Conservation (phyloP, 2,113 vertebrate species). For the Promerops cafer region DNA sequence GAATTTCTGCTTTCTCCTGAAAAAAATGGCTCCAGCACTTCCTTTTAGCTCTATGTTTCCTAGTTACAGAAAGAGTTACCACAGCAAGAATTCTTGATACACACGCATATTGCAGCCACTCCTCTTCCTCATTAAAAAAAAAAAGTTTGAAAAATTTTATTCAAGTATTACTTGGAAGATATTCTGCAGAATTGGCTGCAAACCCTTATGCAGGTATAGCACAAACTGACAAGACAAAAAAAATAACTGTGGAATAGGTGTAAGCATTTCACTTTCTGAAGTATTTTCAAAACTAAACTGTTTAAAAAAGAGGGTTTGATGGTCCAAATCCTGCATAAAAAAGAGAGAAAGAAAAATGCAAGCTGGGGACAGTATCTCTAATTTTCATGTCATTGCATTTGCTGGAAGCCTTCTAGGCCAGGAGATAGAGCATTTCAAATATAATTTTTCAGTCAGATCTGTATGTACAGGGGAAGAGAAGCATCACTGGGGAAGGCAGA, state of each 20-base stretch:
- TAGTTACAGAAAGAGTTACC: not conserved
- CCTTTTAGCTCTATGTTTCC: not conserved
- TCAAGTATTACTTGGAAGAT: not conserved
- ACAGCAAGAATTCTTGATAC: not conserved
- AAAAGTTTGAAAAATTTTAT: not conserved
- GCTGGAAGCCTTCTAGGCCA: not conserved
- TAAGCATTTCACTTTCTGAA: not conserved
- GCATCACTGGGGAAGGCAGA: not conserved
- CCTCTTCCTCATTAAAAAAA: not conserved
- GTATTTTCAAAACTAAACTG: not conserved
- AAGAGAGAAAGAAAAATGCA: not conserved
- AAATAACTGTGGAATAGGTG: not conserved
- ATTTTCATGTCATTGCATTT: not conserved
- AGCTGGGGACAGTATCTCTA: not conserved
- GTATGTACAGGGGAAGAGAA: not conserved
- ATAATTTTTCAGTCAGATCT: not conserved
- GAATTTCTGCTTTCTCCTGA: not conserved
- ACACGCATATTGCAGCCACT: not conserved
- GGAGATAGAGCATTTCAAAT: not conserved
- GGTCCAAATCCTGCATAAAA: not conserved
- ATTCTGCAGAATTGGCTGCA: not conserved
- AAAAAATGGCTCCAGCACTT: not conserved
- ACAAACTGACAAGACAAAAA: not conserved
- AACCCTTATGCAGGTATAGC: not conserved
- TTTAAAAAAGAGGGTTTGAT: not conserved